A percentile compares a stretch with the other conserved stretches of the same genome.
phyloP scores from a whole-genome alignment of 2,888 invertebrate genomes.

The Podotricha telesiphe region DNA sequence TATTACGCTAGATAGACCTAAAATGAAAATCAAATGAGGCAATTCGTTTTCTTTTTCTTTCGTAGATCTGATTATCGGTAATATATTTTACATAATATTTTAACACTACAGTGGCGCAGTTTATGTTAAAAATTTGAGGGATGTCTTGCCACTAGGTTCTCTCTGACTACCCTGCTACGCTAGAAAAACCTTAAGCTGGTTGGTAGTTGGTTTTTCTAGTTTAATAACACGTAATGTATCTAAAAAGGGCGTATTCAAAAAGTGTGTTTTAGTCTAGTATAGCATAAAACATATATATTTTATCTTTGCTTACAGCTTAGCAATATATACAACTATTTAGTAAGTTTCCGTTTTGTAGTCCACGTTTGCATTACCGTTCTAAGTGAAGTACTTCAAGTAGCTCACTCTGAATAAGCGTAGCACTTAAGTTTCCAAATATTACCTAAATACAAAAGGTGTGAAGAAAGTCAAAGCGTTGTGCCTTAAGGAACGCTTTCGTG shows the following conservation, averaged over 20 bases:
- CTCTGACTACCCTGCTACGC: too few relatives aligned
- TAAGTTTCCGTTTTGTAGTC: not conserved
- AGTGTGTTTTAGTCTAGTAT: too few relatives aligned
- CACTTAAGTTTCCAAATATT: conserved; percentile 37
- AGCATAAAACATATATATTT: not conserved
- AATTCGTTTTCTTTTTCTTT: conserved; percentile 33
- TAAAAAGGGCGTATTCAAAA: too few relatives aligned
- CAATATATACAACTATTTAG: not conserved
- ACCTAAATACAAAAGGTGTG: conserved; percentile 31
- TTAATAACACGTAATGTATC: too few relatives aligned
- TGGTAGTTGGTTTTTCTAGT: too few relatives aligned
- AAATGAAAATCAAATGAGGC: conserved; percentile 21
- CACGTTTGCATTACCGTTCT: conserved; percentile 10
- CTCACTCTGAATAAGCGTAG: conserved; percentile 10
- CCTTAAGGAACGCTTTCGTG: conserved; percentile 33
- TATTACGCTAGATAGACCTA: conserved; percentile 21
- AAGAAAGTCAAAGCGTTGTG: conserved; percentile 31
- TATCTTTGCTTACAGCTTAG: not conserved
- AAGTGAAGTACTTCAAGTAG: not conserved
- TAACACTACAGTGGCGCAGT: not conserved
- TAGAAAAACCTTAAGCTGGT: too few relatives aligned
- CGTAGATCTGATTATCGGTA: not conserved
- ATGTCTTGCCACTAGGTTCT: not conserved
- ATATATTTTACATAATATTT: not conserved
- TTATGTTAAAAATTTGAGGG: not conserved